Conservation (phyloP, 2,888 invertebrate species). For the Cristatella mucedo region DNA sequence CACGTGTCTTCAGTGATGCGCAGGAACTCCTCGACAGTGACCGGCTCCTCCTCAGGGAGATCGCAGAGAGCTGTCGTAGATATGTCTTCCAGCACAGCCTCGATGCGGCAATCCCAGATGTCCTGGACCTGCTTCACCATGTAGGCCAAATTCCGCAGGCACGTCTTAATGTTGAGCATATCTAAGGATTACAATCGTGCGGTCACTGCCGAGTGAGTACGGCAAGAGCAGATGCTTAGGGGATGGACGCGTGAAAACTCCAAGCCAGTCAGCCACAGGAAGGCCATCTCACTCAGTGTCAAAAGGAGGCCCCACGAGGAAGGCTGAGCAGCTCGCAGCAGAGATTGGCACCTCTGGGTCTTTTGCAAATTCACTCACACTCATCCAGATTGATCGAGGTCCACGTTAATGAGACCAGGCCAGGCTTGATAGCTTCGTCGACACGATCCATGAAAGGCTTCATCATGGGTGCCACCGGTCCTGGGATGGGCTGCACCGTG, state of each 20-base stretch:
- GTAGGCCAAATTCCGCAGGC: constrained; percentile 27
- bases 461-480: constrained; percentile 73
- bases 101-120: constrained; percentile 72
- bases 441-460: constrained; percentile 73
- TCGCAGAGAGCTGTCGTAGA: constrained; percentile 63
- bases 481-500: constrained; percentile 39
- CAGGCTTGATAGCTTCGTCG: constrained; percentile 65
- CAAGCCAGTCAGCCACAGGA: too few relatives aligned
- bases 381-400: constrained; percentile 46
- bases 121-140: constrained; percentile 55
- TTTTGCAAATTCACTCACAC: constrained; percentile 56
- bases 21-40: constrained; percentile 69
- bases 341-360: too few relatives aligned
- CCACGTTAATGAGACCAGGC: constrained; percentile 68
- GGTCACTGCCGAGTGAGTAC: not conserved
- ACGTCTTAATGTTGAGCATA: constrained; percentile 19
- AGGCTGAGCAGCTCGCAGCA: too few relatives aligned
- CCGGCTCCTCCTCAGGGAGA: constrained; percentile 64
- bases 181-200: not conserved
- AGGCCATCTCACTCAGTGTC: too few relatives aligned
- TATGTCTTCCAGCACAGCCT: constrained; percentile 72
- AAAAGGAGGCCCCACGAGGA: too few relatives aligned
- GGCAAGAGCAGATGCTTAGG: too few relatives aligned
- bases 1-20: constrained; percentile 59
- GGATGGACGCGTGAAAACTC: too few relatives aligned